These are phyloP conservation scores for Cataglyphis albicans DNA, from an alignment of 2,888 invertebrate species.

Conservation along the genomic window DNA sequence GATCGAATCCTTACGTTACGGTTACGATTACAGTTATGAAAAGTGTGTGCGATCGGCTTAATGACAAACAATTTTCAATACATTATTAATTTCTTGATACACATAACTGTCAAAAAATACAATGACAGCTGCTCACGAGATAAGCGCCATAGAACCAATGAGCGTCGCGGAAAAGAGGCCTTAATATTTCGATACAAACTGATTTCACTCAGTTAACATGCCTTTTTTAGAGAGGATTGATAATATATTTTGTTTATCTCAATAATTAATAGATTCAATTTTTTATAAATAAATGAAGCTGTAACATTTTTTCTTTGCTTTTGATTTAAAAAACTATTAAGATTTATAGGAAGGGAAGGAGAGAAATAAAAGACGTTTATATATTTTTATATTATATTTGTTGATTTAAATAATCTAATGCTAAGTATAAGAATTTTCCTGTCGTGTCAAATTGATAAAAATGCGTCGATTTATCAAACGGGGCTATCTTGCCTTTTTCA, in stretches of 20 bases:
- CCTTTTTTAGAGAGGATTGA: too few species aligned
- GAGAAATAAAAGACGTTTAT: not conserved
- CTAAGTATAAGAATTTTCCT: not conserved
- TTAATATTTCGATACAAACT: too few species aligned
- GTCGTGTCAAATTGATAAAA: not conserved
- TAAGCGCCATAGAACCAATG: too few species aligned
- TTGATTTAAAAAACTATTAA: not conserved
- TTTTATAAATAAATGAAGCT: not conserved
- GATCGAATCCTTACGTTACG: too few species aligned
- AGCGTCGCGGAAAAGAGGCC: too few species aligned
- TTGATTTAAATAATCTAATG: not conserved
- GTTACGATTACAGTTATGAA: too few species aligned
- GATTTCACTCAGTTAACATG: too few species aligned
- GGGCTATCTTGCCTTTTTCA: not conserved
- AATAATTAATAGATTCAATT: conserved; percentile 36
- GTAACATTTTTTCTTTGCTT: not conserved
- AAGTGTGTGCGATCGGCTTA: too few species aligned
- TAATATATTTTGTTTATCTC: conserved; percentile 41
- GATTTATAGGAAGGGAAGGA: not conserved
- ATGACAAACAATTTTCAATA: too few species aligned
- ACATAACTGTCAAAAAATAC: too few species aligned
- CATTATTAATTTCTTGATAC: too few species aligned
- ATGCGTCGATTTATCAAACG: not conserved
- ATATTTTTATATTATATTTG: not conserved
- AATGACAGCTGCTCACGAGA: too few species aligned